These are phyloP conservation scores for Alces alces DNA, from an alignment of 2,113 vertebrate genomes.

Conservation along the genomic window DNA sequence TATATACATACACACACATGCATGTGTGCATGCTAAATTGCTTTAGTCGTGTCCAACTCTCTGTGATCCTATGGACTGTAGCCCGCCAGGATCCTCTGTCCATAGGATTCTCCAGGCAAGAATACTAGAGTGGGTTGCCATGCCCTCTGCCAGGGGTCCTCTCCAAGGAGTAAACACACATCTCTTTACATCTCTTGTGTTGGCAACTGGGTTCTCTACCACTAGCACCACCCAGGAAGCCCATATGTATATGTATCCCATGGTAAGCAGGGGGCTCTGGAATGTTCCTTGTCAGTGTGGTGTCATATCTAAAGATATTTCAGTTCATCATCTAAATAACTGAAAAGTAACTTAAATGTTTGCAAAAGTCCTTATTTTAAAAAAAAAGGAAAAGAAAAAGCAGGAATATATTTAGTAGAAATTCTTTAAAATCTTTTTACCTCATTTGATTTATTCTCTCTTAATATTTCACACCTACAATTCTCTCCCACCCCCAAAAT, in stretches of 20 bases:
- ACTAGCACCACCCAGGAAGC: background rate
- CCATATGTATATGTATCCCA: background rate
- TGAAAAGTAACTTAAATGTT: conserved; percentile 21
- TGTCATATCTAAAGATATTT: background rate
- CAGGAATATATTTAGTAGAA: background rate
- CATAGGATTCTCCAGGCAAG: background rate
- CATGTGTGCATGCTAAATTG: background rate
- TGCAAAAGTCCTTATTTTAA: background rate
- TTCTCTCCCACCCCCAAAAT: background rate
- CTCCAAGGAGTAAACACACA: background rate
- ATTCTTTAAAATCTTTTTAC: background rate
- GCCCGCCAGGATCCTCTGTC: background rate
- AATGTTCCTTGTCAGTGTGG: background rate
- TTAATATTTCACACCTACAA: background rate
- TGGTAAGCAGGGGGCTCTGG: background rate
- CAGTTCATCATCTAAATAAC: conserved; percentile 6
- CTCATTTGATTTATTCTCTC: background rate
- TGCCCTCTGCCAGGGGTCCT: background rate
- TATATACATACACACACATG: background rate
- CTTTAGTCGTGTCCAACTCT: background rate
- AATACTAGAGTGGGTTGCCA: background rate
- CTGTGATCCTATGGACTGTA: background rate
- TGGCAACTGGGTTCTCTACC: background rate
- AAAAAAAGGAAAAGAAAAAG: conserved; percentile 1
- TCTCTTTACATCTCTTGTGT: background rate